Conservation (phyloP, 1,140 invertebrate genomes). For the Apis cerana region DNA sequence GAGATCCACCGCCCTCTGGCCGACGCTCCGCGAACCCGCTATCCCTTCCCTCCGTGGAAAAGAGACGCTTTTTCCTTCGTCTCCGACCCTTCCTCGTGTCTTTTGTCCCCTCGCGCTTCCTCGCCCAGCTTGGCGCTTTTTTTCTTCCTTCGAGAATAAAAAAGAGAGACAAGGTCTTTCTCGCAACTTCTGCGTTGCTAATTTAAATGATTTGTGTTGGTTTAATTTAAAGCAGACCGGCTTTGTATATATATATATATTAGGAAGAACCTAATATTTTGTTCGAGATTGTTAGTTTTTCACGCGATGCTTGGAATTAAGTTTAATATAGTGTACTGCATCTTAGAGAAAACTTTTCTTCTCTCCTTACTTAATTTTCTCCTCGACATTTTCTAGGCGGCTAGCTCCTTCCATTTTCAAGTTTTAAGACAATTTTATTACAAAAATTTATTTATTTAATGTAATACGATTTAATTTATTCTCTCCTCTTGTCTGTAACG, state of each 20-base stretch:
- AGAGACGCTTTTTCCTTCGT: constrained; percentile 42
- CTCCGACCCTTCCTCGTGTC: not conserved
- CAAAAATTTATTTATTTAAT: too few species aligned
- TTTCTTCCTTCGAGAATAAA: not conserved
- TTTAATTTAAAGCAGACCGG: not conserved
- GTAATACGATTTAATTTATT: too few species aligned
- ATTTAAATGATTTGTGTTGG: constrained; percentile 12
- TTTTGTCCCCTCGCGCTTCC: not conserved
- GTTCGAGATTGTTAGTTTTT: not conserved
- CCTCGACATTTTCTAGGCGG: too few species aligned
- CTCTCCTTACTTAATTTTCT: too few species aligned
- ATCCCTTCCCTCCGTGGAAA: constrained; percentile 40
- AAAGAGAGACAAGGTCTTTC: not conserved
- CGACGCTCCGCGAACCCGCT: constrained; percentile 44
- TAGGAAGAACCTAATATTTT: too few species aligned
- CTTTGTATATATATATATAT: not conserved
- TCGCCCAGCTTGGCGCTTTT: too few species aligned
- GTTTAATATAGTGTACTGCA: not conserved
- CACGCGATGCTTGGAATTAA: not conserved
- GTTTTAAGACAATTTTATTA: too few species aligned
- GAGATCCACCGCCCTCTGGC: constrained; percentile 61
- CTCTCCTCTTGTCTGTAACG: too few species aligned
- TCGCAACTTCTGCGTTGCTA: not conserved
- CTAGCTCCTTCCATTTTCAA: too few species aligned
- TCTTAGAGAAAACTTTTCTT: not conserved